phyloP scores from a whole-genome alignment of 64 coral and sea anemone species.

The Anthopleura sola region DNA sequence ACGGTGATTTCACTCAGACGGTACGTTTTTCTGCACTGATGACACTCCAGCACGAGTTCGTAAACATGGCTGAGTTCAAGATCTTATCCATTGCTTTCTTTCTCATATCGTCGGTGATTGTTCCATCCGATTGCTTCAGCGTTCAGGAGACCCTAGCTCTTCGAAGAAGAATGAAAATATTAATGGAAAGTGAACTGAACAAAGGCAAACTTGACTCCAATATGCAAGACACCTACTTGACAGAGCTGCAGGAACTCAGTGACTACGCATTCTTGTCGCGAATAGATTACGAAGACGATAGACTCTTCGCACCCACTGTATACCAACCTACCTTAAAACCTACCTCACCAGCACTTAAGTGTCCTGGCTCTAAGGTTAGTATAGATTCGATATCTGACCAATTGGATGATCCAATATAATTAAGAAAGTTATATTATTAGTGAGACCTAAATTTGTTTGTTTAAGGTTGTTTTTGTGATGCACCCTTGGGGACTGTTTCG shows the following conservation, averaged over 20 bases:
- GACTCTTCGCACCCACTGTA: neutral
- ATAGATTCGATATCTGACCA: neutral
- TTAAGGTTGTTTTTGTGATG: no score
- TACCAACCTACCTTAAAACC: neutral
- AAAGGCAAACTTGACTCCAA: neutral
- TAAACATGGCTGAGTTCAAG: neutral
- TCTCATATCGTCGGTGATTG: neutral
- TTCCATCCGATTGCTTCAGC: neutral
- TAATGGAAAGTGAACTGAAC: slow-evolving; percentile 17
- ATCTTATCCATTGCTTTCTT: neutral
- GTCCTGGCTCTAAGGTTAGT: slow-evolving; percentile 4
- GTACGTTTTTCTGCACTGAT: neutral
- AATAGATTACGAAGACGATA: neutral
- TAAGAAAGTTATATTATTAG: neutral
- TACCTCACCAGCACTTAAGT: neutral
- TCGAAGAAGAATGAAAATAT: neutral
- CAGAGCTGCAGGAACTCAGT: neutral
- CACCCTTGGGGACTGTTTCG: no score
- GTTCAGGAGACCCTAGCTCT: slow-evolving; percentile 1
- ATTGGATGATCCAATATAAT: neutral
- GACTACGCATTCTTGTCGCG: neutral
- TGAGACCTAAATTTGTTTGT: neutral
- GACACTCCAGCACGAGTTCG: neutral
- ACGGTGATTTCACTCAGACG: neutral
- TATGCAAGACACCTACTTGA: neutral